phyloP scores from a whole-genome alignment of 2,113 vertebrate genomes.

The Dissostichus mawsoni region DNA sequence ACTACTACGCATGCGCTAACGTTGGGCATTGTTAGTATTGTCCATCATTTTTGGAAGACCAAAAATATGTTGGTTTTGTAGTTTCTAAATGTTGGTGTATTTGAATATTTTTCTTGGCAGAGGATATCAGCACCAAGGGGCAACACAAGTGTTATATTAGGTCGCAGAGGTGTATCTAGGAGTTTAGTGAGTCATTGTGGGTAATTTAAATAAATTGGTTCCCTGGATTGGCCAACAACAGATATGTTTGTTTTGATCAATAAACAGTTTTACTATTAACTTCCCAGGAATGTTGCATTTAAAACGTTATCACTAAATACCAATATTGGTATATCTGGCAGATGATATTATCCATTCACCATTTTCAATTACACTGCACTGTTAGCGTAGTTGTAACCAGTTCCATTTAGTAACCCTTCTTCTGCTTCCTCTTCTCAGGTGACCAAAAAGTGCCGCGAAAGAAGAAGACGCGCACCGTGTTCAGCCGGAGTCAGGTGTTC shows the following conservation, averaged over 20 bases:
- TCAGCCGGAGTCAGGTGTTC: constrained; percentile 90
- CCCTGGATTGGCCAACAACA: background rate
- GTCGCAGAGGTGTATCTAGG: constrained; percentile 17
- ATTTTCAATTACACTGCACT: background rate
- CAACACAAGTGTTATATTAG: background rate
- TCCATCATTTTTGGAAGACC: no score
- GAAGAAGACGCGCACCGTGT: constrained; percentile 91
- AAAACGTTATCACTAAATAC: background rate
- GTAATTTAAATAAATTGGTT: background rate
- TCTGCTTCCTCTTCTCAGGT: constrained; percentile 35
- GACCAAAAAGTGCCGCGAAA: constrained; percentile 75
- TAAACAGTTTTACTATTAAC: background rate
- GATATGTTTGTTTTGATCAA: background rate
- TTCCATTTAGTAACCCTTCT: background rate
- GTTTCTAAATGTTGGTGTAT: background rate
- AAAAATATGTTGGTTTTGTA: no score
- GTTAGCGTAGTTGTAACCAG: no score
- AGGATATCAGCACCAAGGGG: background rate
- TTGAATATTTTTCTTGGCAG: background rate
- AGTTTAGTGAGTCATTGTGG: background rate
- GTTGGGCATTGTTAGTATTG: no score
- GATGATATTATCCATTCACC: background rate
- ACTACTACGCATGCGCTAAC: constrained; percentile 20
- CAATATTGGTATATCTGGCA: background rate
- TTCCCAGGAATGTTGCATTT: background rate